Percentiles rank a stretch among this genome's conserved stretches.
Conservation (phyloP, 2,797 vertebrate species). For the Schizothorax lantsangensis region DNA sequence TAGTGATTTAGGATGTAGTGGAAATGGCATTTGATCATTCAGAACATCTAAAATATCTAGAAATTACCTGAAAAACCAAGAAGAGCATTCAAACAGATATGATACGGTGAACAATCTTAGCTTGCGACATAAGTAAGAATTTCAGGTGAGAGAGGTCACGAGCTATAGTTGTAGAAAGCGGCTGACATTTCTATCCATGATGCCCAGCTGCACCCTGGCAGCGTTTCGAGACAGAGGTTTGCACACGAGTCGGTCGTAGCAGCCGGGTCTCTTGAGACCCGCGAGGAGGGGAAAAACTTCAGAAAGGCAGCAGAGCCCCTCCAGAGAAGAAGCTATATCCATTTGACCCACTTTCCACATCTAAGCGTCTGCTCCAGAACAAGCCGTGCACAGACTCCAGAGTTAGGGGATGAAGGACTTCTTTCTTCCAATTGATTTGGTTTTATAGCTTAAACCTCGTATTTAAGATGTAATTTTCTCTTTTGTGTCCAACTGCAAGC, state of each 20-base stretch:
- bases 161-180: neutral
- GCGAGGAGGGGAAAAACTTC: neutral
- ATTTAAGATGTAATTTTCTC: constrained; percentile 52
- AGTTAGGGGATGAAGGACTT: constrained; percentile 29
- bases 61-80: neutral
- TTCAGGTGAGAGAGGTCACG: neutral
- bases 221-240: constrained; percentile 8
- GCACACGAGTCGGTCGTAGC: constrained; percentile 24
- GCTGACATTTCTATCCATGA: neutral
- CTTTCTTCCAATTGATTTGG: constrained; percentile 42
- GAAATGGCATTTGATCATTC: neutral
- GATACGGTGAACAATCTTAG: neutral
- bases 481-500: constrained; percentile 31
- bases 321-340: constrained; percentile 55
- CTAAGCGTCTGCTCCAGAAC: constrained; percentile 42
- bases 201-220: neutral
- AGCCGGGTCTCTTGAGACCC: constrained; percentile 30
- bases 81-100: neutral
- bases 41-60: neutral
- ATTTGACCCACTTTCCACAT: constrained; percentile 61
- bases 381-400: constrained; percentile 38
- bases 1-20: neutral
- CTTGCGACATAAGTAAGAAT: neutral
- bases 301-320: constrained; percentile 50
- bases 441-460: constrained; percentile 43